Percentiles rank a stretch among this genome's conserved stretches.
Conservation (phyloP, 1,140 invertebrate species). For the Nilaparvata lugens region DNA sequence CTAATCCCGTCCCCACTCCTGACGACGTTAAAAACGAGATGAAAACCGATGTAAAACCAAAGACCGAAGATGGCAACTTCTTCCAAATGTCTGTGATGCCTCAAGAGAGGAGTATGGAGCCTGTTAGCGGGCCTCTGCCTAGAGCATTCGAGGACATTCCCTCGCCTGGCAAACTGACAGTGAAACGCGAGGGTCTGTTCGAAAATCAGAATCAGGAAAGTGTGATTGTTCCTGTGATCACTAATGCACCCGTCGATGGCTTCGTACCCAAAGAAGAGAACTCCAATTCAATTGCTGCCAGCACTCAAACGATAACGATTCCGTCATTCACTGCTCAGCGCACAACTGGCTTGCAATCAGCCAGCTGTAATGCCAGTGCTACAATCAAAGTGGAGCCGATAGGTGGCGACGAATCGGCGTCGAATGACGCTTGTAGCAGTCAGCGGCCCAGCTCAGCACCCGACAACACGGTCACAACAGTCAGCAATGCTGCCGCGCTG, state of each 20-base stretch:
- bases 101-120: constrained; percentile 6
- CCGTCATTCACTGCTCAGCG: background rate
- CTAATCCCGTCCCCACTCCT: background rate
- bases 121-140: constrained; percentile 10
- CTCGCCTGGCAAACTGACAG: constrained; percentile 20
- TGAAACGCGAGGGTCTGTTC: constrained; percentile 25
- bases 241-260: constrained; percentile 11
- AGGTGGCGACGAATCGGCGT: constrained; percentile 3
- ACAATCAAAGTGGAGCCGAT: constrained; percentile 18
- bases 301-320: background rate
- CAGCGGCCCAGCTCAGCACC: background rate
- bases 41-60: constrained; percentile 20
- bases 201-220: constrained; percentile 19
- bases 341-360: background rate
- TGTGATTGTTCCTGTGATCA: constrained; percentile 21
- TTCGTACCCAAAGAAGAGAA: constrained; percentile 24
- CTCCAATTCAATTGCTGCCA: background rate
- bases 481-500: background rate
- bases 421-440: constrained; percentile 3
- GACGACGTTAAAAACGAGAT: constrained; percentile 17
- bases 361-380: background rate
- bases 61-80: constrained; percentile 20
- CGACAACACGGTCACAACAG: constrained; percentile 4
- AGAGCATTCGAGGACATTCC: constrained; percentile 24
- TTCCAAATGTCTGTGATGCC: constrained; percentile 12